Base-by-base conservation (phyloP, 1,140 invertebrate genomes). In the Dendroctonus ponderosae region DNA sequence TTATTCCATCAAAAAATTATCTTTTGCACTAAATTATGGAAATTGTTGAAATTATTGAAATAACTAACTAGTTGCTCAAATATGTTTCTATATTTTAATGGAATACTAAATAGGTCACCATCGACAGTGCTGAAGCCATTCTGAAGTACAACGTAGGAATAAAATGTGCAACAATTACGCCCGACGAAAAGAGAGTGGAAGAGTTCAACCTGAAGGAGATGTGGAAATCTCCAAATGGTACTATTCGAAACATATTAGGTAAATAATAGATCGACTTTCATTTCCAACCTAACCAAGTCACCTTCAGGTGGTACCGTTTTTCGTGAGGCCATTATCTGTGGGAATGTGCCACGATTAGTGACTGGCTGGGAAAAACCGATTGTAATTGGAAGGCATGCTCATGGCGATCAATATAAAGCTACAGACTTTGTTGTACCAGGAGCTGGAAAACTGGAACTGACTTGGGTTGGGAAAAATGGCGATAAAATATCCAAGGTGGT, bases 171-270 rank as follows among this genome's bases (percentile, higher is more conserved):
- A 99, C 97, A 6, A 99, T 99, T 68, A 99, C 97, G 2, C 97
- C 97, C 2, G 97, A 99, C 82, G 97, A 99, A 78, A 91, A 91
- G 37, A 82, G 91, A 77, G 90, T 93, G 0, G 87, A 90, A 83
- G 97, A 99, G 82, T 99, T 99, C 76, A 95, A 96, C 0, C 81
- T 99, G 71, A 98, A 99, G 79, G 86, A 98, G 81, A 99, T 99
- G 97, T 99, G 97, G 97, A 96, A 94, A 78, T 96, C 93, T 46
- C 97, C 97, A 0, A 99, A 99, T 80, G 97, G 97, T 60, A 99
- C 97, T 9, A 99, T 99, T 71, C 87, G 97, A 76, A 99, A 99
- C 78, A 98, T 99, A 74, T 83, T 99, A 5, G 97, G 97, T 68
- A 60, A 26, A 14, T 46, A 0, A 44, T 53, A 9, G 7, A 43